Evolutionary conservation across 2,113 vertebrate genomes (phyloP).

Genomic region (Athene cunicularia): DNA sequence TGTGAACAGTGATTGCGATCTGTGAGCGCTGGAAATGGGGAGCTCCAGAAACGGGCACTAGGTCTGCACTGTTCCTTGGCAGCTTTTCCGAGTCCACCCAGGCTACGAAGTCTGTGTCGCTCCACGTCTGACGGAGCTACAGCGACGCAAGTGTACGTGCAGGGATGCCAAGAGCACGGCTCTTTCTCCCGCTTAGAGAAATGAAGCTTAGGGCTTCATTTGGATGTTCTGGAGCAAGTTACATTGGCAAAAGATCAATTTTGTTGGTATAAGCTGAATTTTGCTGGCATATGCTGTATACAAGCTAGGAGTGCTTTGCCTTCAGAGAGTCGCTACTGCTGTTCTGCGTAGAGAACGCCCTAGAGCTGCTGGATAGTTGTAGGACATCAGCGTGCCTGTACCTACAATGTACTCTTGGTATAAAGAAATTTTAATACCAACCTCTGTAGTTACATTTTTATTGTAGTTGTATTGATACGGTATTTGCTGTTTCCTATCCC

Average conservation of each 20-base stretch:
- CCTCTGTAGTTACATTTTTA: neutral
- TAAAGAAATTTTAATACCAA: neutral
- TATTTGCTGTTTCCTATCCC: neutral
- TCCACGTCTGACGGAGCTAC: neutral
- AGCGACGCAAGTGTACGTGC: neutral
- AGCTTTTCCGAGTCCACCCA: neutral
- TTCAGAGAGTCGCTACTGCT: neutral
- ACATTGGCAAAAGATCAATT: neutral
- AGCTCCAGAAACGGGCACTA: neutral
- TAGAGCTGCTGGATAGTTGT: neutral
- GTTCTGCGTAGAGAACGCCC: neutral
- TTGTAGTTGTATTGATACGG: neutral
- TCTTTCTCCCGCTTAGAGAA: neutral
- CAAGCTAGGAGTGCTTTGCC: neutral
- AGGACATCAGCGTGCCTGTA: neutral
- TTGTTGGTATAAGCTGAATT: slow-evolving; percentile 8
- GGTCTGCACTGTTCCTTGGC: neutral
- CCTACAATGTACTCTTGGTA: neutral
- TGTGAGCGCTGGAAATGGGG: neutral
- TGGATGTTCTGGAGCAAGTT: neutral
- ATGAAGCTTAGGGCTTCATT: neutral
- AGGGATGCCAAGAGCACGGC: neutral
- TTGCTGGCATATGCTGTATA: neutral
- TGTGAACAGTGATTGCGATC: neutral
- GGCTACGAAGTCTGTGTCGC: neutral